Evolutionary conservation across 1,140 invertebrate genomes (phyloP), one percentile per base, ranked within the genome.

Genomic region (Cydia strobilella): DNA sequence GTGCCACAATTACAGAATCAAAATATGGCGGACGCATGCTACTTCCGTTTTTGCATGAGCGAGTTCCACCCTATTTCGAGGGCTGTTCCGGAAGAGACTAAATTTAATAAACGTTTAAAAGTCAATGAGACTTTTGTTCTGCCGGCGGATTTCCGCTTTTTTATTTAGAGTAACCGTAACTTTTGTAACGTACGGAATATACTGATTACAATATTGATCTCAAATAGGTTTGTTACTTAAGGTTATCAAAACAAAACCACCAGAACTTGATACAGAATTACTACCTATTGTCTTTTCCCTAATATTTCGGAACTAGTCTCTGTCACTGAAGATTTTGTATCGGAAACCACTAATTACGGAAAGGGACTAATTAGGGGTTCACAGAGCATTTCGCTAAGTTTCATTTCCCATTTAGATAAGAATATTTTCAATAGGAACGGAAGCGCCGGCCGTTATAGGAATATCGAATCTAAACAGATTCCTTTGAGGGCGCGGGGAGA

Each of bases 1-100:
- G 89, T 91, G 89, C 88, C 84, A 84, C 85, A 90, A 90, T 90
- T 90, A 89, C 81, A 82, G 79, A 81, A 84, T 81, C 72, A 78
- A 76, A 81, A 83, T 84, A 88, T 88, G 85, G 85, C 82, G 84
- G 83, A 84, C 87, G 88, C 82, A 87, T 86, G 90, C 81, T 86
- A 90, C 89, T 93, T 93, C 90, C 90, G 90, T 87, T 91, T 90
- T 87, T 81, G 86, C 83, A 76, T 82, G 79, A 88, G 80, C 77
- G 83, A 83, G 79, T 89, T 81, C 81, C 84, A 89, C 89, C 89
- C 90, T 80, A 80, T 74, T 76, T 73, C 75, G 80, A 86, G 87
- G 89, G 87, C 80, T 89, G 90, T 84, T 90, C 87, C 89, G 89
- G 89, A 92, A 88, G 82, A 86, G 84, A 91, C 85, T 80, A 81